Evolutionary conservation across 2,797 vertebrate genomes (phyloP).

Genomic region (Tokudaia muenninki): DNA sequence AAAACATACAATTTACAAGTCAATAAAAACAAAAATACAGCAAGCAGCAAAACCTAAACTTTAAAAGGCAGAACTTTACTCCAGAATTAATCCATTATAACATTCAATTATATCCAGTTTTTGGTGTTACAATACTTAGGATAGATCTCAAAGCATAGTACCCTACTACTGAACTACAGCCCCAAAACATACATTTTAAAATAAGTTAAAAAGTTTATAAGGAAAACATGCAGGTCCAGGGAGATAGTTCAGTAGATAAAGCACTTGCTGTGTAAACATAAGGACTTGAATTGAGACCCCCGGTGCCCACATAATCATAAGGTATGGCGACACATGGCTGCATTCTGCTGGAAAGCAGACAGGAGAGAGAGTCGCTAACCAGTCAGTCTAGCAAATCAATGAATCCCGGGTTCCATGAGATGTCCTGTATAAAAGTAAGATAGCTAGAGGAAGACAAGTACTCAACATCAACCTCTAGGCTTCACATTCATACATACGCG

Average conservation of each 20-base stretch:
- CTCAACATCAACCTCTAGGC: not conserved
- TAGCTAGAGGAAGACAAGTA: not conserved
- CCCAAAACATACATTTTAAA: not conserved
- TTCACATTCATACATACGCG: not conserved
- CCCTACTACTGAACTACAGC: not conserved
- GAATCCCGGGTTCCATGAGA: not conserved
- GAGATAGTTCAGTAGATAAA: not conserved
- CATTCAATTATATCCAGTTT: not conserved
- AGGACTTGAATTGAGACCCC: not conserved
- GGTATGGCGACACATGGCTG: not conserved
- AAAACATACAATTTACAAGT: not conserved
- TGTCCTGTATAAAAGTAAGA: too few species aligned
- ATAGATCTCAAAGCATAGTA: not conserved
- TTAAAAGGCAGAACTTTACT: not conserved
- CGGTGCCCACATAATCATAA: not conserved
- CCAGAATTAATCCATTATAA: not conserved
- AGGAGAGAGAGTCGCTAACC: not conserved
- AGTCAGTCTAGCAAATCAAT: not conserved
- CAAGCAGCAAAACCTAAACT: not conserved
- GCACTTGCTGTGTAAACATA: not conserved
- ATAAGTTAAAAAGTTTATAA: not conserved
- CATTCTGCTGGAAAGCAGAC: not conserved
- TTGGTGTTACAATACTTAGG: not conserved
- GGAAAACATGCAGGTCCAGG: not conserved
- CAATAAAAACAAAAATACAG: not conserved